These are phyloP conservation scores for Epistrophe grossulariae DNA, from an alignment of 2,888 invertebrate genomes.

Conservation along the genomic window DNA sequence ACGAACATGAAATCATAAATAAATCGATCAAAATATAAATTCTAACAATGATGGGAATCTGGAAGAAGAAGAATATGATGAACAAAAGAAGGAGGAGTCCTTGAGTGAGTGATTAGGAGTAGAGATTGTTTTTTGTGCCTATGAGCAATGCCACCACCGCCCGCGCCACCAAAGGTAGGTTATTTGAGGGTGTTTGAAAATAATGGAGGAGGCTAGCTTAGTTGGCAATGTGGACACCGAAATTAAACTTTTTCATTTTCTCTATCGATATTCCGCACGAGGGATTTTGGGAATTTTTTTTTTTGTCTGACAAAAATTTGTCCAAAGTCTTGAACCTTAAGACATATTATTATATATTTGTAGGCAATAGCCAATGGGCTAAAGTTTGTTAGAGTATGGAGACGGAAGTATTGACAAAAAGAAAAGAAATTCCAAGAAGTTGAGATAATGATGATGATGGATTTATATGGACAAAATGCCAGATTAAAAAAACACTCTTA, in stretches of 20 bases:
- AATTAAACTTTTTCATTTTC: slow-evolving; percentile 10
- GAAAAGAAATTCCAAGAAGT: neutral
- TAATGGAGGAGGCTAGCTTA: slow-evolving; percentile 10
- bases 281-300: slow-evolving; percentile 28
- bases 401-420: no score
- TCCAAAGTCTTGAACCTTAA: slow-evolving; percentile 22
- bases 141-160: neutral
- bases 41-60: slow-evolving; percentile 3
- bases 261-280: slow-evolving; percentile 48
- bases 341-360: slow-evolving; percentile 14
- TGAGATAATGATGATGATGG: slow-evolving; percentile 61
- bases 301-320: slow-evolving; percentile 9
- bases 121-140: slow-evolving; percentile 7
- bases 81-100: neutral
- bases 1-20: slow-evolving; percentile 55
- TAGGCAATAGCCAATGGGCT: neutral
- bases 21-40: slow-evolving; percentile 58
- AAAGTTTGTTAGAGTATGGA: neutral
- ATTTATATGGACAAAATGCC: slow-evolving; percentile 56
- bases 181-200: neutral
- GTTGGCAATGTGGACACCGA: neutral
- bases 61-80: no score
- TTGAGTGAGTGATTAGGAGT: slow-evolving; percentile 6
- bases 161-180: neutral
- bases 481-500: slow-evolving; percentile 8